Conservation (phyloP, 2,797 vertebrate genomes). For the Enteromius radiatus region DNA sequence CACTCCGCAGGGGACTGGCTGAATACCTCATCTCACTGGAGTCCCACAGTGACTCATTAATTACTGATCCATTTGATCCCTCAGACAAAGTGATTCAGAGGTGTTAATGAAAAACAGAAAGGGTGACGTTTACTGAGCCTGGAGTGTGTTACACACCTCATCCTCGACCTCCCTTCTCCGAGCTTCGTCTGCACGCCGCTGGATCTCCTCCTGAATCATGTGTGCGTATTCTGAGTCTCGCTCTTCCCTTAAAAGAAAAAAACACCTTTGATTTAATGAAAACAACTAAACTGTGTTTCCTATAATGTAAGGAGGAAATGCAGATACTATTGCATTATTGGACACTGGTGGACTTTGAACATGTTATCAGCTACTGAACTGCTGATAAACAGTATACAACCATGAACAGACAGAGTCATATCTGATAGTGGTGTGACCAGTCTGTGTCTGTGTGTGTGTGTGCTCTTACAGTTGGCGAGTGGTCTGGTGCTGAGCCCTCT, state of each 20-base stretch:
- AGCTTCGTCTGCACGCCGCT: constrained; percentile 72
- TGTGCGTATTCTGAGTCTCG: constrained; percentile 77
- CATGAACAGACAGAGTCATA: neutral
- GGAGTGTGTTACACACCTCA: constrained; percentile 65
- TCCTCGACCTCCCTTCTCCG: constrained; percentile 74
- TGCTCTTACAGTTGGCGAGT: constrained; percentile 69
- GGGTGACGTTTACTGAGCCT: neutral
- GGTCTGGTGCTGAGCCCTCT: constrained; percentile 66
- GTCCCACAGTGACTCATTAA: constrained; percentile 60
- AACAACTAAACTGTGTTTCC: neutral
- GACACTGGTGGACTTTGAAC: constrained; percentile 23
- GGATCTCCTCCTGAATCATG: constrained; percentile 78
- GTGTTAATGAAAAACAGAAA: constrained; percentile 27
- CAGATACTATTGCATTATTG: neutral
- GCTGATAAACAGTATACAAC: neutral
- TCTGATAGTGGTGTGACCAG: neutral
- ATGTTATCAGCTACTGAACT: constrained; percentile 1
- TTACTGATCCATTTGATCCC: constrained; percentile 61
- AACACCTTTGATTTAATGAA: neutral
- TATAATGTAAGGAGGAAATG: neutral
- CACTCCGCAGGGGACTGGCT: constrained; percentile 13
- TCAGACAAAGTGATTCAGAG: constrained; percentile 34
- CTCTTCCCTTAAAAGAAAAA: constrained; percentile 70
- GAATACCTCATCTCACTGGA: constrained; percentile 55
- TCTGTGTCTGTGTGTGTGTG: constrained; percentile 1